These are phyloP conservation scores for Podilymbus podiceps DNA, from an alignment of 2,113 vertebrate species.

Conservation along the genomic window DNA sequence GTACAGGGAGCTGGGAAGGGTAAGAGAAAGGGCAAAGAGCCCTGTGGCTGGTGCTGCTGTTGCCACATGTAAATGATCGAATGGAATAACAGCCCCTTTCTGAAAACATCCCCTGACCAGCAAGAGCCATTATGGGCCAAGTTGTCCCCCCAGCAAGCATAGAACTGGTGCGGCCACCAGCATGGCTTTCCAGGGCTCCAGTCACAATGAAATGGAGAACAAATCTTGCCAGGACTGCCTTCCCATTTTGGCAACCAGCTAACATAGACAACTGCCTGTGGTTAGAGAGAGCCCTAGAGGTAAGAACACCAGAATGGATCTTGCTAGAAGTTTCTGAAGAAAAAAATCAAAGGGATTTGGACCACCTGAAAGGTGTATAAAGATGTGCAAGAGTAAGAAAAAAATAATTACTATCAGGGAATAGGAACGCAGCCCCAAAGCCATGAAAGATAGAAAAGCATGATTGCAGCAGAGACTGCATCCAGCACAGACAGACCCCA, in stretches of 20 bases:
- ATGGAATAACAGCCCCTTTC: background rate
- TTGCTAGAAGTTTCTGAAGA: background rate
- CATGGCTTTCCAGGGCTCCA: background rate
- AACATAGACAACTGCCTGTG: background rate
- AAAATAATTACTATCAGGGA: background rate
- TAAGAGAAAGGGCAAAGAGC: background rate
- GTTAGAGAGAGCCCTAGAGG: background rate
- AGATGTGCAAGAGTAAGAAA: background rate
- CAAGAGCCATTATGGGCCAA: background rate
- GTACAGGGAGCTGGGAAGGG: background rate
- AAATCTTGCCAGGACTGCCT: background rate
- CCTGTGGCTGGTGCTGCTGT: background rate
- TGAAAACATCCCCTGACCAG: background rate
- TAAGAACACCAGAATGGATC: background rate
- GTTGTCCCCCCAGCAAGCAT: background rate
- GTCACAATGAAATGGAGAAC: background rate
- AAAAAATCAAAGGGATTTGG: background rate
- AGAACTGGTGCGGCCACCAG: background rate
- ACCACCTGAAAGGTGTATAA: background rate
- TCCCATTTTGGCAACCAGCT: background rate
- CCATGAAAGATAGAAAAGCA: background rate
- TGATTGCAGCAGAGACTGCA: background rate
- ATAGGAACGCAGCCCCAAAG: background rate
- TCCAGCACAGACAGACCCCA: background rate
- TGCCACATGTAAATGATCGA: background rate